phyloP scores from a whole-genome alignment of 2,113 vertebrate genomes.

The Microcebus griseorufus region DNA sequence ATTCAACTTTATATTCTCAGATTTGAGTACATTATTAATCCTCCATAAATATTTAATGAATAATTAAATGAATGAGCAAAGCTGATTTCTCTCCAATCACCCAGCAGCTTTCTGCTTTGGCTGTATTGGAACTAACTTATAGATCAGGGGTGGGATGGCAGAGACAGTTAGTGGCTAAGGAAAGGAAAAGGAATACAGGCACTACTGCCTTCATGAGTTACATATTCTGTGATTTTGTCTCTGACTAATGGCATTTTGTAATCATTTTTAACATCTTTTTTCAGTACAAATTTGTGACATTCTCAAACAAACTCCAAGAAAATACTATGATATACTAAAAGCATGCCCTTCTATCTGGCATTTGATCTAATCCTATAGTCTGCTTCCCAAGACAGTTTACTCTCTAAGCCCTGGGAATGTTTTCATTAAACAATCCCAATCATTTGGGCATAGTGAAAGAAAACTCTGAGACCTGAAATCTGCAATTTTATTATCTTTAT shows the following conservation, averaged over 20 bases:
- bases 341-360: conserved; percentile 44
- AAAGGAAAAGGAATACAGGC: neutral
- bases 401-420: neutral
- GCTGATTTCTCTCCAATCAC: conserved; percentile 20
- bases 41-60: conserved; percentile 68
- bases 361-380: conserved; percentile 2
- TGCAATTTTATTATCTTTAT: neutral
- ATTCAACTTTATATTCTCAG: conserved; percentile 49
- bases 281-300: conserved; percentile 21
- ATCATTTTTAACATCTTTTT: conserved; percentile 38
- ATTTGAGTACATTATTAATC: conserved; percentile 61
- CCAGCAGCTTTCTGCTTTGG: conserved; percentile 39
- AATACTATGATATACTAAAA: conserved; percentile 52
- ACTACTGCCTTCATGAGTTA: neutral
- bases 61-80: conserved; percentile 60
- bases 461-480: conserved; percentile 12
- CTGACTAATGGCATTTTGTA: conserved; percentile 39
- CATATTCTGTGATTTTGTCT: neutral
- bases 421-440: conserved; percentile 37
- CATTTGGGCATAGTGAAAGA: neutral
- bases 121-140: neutral
- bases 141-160: neutral
- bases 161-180: neutral
- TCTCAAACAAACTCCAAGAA: conserved; percentile 59
- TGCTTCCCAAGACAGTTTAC: neutral